Percentiles rank a stretch among this genome's conserved stretches.
phyloP scores from a whole-genome alignment of 2,888 invertebrate species.

The Drosophila siamana region DNA sequence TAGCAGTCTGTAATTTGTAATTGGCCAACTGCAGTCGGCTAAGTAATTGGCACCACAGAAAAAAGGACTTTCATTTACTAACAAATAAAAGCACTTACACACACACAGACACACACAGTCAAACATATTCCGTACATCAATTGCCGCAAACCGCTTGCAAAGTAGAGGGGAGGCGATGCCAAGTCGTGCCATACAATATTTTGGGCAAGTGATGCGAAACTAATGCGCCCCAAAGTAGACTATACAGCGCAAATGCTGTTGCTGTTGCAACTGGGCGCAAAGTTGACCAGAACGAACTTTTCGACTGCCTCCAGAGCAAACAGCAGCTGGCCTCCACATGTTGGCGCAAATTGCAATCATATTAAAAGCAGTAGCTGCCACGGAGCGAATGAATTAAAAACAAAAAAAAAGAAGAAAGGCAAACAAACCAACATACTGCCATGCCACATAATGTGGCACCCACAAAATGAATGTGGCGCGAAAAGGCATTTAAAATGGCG shows the following conservation, averaged over 20 bases:
- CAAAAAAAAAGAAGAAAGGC: constrained; percentile 21
- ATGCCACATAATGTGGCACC: constrained; percentile 25
- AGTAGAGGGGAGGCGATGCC: constrained; percentile 51
- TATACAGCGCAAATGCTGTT: constrained; percentile 13
- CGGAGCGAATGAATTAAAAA: constrained; percentile 45
- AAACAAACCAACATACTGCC: constrained; percentile 26
- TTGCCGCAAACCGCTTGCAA: constrained; percentile 56
- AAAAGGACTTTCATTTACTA: constrained; percentile 13
- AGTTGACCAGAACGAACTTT: constrained; percentile 54
- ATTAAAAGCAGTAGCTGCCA: constrained; percentile 66
- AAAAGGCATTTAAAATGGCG: constrained; percentile 47
- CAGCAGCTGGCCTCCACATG: constrained; percentile 44
- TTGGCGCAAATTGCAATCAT: constrained; percentile 77
- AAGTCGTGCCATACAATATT: constrained; percentile 59
- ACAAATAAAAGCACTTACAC: constrained; percentile 14
- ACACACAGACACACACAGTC: constrained; percentile 32
- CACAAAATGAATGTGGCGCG: constrained; percentile 50
- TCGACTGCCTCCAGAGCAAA: constrained; percentile 32
- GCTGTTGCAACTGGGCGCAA: constrained; percentile 31
- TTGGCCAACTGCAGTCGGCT: constrained; percentile 61
- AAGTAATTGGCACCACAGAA: constrained; percentile 69
- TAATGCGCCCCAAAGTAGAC: constrained; percentile 69
- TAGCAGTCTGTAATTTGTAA: constrained; percentile 70
- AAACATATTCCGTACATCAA: constrained; percentile 55
- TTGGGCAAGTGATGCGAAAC: constrained; percentile 70